Conservation (phyloP, 2,797 vertebrate genomes). For the Muraenolepis orangiensis region DNA sequence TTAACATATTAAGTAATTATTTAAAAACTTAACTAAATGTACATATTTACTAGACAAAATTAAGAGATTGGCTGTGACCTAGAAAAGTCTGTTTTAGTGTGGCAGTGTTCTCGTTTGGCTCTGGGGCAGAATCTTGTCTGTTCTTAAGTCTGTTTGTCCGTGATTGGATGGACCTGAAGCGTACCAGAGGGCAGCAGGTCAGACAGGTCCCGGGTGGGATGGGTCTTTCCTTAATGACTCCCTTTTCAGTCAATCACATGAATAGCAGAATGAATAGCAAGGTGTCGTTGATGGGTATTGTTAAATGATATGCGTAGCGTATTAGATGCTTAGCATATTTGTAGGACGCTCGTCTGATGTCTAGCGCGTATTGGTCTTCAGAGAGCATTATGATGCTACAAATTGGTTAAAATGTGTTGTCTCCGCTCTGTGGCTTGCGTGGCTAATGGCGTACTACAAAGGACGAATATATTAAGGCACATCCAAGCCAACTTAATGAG, state of each 20-base stretch:
- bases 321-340: neutral
- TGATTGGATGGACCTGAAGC: no score
- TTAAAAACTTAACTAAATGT: no score
- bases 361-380: neutral
- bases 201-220: no score
- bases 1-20: no score
- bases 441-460: neutral
- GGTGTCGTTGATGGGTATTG: constrained; percentile 3
- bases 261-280: neutral
- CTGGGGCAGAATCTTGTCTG: no score
- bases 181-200: no score
- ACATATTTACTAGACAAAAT: no score
- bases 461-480: neutral
- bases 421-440: neutral
- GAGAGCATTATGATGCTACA: neutral
- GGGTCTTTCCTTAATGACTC: no score
- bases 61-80: no score
- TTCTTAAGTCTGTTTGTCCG: no score
- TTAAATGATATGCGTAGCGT: neutral
- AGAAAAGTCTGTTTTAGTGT: no score
- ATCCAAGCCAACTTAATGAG: neutral
- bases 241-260: neutral
- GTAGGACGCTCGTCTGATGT: neutral
- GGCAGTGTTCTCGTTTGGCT: no score
- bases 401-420: neutral